These are phyloP conservation scores for Spicauda simplicius DNA, from an alignment of 2,888 invertebrate genomes.

Conservation along the genomic window DNA sequence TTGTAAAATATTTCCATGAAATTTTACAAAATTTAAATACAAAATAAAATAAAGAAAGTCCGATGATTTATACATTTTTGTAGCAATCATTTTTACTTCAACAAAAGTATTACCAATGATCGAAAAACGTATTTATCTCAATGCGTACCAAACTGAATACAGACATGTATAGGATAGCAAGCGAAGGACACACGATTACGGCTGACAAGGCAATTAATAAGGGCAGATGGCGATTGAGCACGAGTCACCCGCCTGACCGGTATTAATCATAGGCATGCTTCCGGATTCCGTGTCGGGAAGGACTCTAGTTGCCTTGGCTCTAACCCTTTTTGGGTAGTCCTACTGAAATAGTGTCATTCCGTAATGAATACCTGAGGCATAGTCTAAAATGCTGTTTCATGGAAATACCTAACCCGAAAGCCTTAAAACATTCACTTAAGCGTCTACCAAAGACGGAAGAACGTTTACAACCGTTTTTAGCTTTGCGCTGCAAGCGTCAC, in stretches of 20 bases:
- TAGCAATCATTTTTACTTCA: conserved; percentile 4
- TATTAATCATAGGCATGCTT: conserved; percentile 77
- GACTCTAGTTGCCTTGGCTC: conserved; percentile 17
- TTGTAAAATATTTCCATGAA: too few species aligned
- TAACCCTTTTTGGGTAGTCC: neutral
- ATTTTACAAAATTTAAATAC: too few species aligned
- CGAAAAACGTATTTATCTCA: conserved; percentile 22
- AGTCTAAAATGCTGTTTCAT: too few species aligned
- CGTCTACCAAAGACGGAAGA: too few species aligned
- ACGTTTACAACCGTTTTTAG: too few species aligned
- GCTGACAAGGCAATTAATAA: conserved; percentile 83
- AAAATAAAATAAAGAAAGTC: too few species aligned
- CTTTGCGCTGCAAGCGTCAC: too few species aligned
- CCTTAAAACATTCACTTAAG: too few species aligned
- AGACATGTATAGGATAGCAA: conserved; percentile 54
- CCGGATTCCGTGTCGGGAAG: conserved; percentile 59
- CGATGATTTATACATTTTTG: neutral
- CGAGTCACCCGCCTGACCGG: conserved; percentile 78
- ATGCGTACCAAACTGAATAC: conserved; percentile 20
- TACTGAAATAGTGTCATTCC: too few species aligned
- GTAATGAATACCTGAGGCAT: too few species aligned
- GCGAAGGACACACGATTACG: conserved; percentile 75
- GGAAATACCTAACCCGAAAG: too few species aligned
- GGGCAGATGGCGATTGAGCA: conserved; percentile 83
- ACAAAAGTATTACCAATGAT: conserved; percentile 1